Base-by-base conservation (phyloP, 2,888 invertebrate genomes). In the Mayetiola destructor region DNA sequence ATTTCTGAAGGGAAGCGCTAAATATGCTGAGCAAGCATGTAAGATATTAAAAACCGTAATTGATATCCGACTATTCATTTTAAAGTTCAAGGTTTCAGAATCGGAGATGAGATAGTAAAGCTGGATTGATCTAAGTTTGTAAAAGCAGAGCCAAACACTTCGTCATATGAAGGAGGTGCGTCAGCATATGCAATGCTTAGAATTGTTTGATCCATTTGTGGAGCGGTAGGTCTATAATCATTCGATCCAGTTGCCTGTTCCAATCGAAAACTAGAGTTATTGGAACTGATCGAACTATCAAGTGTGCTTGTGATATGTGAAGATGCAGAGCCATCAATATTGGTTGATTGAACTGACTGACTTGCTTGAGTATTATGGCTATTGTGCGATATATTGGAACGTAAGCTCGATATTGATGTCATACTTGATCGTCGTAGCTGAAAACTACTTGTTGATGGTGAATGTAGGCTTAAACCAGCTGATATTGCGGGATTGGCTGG, bases 141-240 rank as follows among this genome's bases (percentile, higher is more conserved):
- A 16, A 57, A 55, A 37, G 68, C 64, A 56, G 59, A 64, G 40
- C 72, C 72, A 61, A 71, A 72, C 20, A 72, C 64, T 62, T 72
- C 72, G 21, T 71, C 70, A 58, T 72, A 72, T 4, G 72, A 70
- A 52, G 71, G 71, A 35, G 71, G 60, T 14, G 60, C 58, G 39
- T 55, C 40, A n/a, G 14, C 16, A 12, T 30, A 48, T 14, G 23
- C 32, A 1, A 48, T 12, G 14, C 20, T 20, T 21, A 21, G 16
- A 32, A 16, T 16, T 3, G 29, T 32, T 30, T 55, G 56, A 30
- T 58, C 58, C 54, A 57, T 40, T 29, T 58, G 57, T 2, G 59
- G 58, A 30, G 58, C 55, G 1, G 58, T 27, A 56, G 58, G 57
- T 30, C 14, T 18, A 29, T 27, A 20, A 6, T 37, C 48, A 20